phyloP scores from a whole-genome alignment of 2,797 vertebrate genomes.

The Enteromius radiatus region DNA sequence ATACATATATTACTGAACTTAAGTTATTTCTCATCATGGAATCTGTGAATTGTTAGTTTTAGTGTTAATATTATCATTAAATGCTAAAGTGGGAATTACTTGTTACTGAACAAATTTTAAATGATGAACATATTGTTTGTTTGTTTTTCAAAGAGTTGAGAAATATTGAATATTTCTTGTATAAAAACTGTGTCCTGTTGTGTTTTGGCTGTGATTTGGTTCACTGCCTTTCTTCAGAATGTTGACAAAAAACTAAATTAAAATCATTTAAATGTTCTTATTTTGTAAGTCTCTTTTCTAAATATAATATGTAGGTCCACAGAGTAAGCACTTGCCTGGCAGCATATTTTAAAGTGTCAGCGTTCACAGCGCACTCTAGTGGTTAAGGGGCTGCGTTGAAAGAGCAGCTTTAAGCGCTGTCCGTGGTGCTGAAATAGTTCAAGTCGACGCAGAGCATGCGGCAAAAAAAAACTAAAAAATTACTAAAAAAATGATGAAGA shows the following conservation, averaged over 20 bases:
- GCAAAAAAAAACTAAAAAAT: background rate
- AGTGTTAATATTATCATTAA: conserved; percentile 45
- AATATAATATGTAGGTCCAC: background rate
- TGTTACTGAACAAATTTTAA: conserved; percentile 9
- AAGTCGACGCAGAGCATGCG: background rate
- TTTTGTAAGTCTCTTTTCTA: background rate
- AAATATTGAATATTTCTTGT: conserved; percentile 53
- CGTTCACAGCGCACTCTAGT: conserved; percentile 40
- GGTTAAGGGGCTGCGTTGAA: conserved; percentile 3
- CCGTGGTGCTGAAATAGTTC: conserved; percentile 54
- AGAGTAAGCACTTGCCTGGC: background rate
- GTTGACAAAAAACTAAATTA: conserved; percentile 16
- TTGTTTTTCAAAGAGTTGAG: conserved; percentile 19
- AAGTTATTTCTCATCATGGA: conserved; percentile 60
- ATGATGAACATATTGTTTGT: conserved; percentile 24
- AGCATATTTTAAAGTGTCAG: background rate
- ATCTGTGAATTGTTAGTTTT: conserved; percentile 56
- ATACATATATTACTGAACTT: conserved; percentile 1
- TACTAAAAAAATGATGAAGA: too few species aligned
- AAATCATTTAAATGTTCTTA: conserved; percentile 23
- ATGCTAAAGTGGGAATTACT: conserved; percentile 30
- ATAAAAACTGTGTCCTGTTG: conserved; percentile 49
- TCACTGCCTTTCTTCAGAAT: conserved; percentile 38
- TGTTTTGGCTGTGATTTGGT: conserved; percentile 42
- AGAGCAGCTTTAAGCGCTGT: conserved; percentile 22